phyloP scores from a whole-genome alignment of 2,888 invertebrate species.

The Stenchaetothrips biformis region DNA sequence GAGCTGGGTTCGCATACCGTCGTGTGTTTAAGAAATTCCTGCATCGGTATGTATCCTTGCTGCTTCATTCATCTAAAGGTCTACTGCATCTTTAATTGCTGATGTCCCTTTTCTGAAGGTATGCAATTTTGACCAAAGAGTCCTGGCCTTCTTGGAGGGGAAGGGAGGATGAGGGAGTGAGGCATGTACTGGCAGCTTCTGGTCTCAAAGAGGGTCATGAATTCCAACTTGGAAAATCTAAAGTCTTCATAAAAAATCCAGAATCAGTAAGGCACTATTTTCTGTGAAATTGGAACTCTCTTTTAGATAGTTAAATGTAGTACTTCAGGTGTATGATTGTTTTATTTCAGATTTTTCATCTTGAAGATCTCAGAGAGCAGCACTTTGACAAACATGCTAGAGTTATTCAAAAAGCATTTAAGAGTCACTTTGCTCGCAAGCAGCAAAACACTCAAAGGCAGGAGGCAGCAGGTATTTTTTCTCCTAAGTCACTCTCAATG shows the following conservation, averaged over 20 bases:
- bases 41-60: slow-evolving; percentile 44
- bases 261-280: slow-evolving; percentile 50
- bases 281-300: not conserved
- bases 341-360: slow-evolving; percentile 54
- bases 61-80: not conserved
- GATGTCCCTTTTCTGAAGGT: slow-evolving; percentile 46
- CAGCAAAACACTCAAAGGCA: slow-evolving; percentile 55
- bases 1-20: slow-evolving; percentile 65
- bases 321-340: slow-evolving; percentile 26
- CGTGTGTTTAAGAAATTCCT: slow-evolving; percentile 57
- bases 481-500: not conserved
- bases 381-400: slow-evolving; percentile 61
- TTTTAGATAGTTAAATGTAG: not conserved
- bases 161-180: slow-evolving; percentile 52
- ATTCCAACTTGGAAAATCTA: slow-evolving; percentile 60
- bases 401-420: slow-evolving; percentile 62
- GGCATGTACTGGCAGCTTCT: slow-evolving; percentile 53
- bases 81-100: not conserved
- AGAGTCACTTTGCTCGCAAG: slow-evolving; percentile 57
- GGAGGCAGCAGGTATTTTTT: slow-evolving; percentile 47
- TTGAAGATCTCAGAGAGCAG: slow-evolving; percentile 62
- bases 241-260: slow-evolving; percentile 64
- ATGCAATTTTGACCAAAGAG: slow-evolving; percentile 59
- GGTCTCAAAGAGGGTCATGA: slow-evolving; percentile 55
- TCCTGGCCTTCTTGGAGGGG: slow-evolving; percentile 59